Percentiles rank a stretch among this genome's conserved stretches.
These are phyloP conservation scores for Drosophila pegasa DNA, from an alignment of 2,888 invertebrate species.

Conservation along the genomic window DNA sequence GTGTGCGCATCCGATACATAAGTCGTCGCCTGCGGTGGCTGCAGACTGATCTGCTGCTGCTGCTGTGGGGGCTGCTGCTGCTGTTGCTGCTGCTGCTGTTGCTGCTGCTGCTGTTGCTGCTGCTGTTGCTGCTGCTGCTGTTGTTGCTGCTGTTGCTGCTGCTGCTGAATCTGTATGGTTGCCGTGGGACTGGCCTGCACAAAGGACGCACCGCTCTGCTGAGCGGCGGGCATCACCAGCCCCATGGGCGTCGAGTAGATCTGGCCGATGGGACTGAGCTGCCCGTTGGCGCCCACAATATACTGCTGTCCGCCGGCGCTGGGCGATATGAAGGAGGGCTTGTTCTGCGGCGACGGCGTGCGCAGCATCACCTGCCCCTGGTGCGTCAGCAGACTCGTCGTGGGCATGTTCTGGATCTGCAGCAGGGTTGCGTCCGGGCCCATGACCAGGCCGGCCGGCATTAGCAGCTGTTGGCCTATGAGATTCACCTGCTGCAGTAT, in stretches of 20 bases:
- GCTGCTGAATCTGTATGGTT: conserved; percentile 89
- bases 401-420: conserved; percentile 92
- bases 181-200: conserved; percentile 91
- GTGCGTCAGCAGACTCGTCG: conserved; percentile 88
- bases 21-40: conserved; percentile 73
- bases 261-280: conserved; percentile 89
- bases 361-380: conserved; percentile 91
- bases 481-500: conserved; percentile 94
- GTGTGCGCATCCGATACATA: conserved; percentile 62
- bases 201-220: conserved; percentile 88
- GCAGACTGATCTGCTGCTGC: conserved; percentile 58
- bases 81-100: conserved; percentile 71
- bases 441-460: conserved; percentile 94
- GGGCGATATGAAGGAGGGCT: conserved; percentile 89
- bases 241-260: conserved; percentile 85
- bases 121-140: conserved; percentile 30
- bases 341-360: conserved; percentile 90
- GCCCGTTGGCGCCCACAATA: conserved; percentile 91
- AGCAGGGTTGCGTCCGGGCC: conserved; percentile 91
- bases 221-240: conserved; percentile 83
- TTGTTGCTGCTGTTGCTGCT: conserved; percentile 82
- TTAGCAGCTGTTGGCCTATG: conserved; percentile 92
- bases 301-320: conserved; percentile 89
- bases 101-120: conserved; percentile 85
- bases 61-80: conserved; percentile 36